Percentiles rank a stretch among this genome's conserved stretches.
Conservation (phyloP, 2,113 vertebrate genomes). For the Crotalus horridus region DNA sequence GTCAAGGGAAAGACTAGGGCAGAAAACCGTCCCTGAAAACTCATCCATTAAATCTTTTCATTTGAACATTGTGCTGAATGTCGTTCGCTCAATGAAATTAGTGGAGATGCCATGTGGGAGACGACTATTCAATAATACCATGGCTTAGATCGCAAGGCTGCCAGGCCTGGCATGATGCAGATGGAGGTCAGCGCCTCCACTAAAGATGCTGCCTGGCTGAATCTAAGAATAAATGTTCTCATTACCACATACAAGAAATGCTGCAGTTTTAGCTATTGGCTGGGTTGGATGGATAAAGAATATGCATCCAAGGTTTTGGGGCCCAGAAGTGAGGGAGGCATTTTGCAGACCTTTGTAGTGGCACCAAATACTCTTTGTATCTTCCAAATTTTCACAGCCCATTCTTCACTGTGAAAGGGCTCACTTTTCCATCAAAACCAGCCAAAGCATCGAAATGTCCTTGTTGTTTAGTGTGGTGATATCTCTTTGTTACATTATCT, state of each 20-base stretch:
- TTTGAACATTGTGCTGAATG: background rate
- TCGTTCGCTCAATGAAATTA: conserved; percentile 8
- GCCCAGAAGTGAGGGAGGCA: background rate
- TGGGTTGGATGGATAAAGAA: background rate
- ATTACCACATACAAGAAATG: conserved; percentile 1
- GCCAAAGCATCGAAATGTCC: background rate
- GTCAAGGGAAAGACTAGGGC: background rate
- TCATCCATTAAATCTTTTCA: conserved; percentile 7
- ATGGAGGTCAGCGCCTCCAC: conserved; percentile 4
- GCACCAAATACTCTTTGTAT: background rate
- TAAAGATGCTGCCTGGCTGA: background rate
- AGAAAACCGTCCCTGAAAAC: background rate
- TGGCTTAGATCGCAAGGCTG: background rate
- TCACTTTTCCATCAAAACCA: background rate
- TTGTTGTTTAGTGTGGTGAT: background rate
- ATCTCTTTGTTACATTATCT: background rate
- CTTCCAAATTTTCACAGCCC: background rate
- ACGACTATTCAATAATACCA: background rate
- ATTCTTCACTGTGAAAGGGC: background rate
- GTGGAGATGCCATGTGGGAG: background rate
- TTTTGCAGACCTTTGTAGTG: background rate
- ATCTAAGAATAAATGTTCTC: conserved; percentile 33
- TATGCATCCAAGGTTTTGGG: background rate
- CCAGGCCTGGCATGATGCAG: background rate
- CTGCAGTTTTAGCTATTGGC: background rate